Percentiles rank a stretch among this genome's conserved stretches.
Conservation (phyloP, 2,888 invertebrate genomes). For the Adineta ricciae region DNA sequence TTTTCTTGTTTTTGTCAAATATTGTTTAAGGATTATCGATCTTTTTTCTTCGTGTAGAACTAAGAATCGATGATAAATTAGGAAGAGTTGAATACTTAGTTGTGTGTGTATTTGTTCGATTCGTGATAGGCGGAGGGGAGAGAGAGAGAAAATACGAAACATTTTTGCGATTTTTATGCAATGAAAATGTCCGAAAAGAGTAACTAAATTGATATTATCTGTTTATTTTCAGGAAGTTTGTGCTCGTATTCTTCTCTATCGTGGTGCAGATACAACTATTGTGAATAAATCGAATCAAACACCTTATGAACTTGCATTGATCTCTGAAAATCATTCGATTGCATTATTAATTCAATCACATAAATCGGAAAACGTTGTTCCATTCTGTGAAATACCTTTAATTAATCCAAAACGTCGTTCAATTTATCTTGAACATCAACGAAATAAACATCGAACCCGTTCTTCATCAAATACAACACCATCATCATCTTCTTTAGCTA, state of each 20-base stretch:
- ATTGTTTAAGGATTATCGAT: constrained; percentile 17
- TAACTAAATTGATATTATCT: background rate
- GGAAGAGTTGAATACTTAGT: background rate
- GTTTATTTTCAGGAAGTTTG: constrained; percentile 46
- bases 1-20: constrained; percentile 13
- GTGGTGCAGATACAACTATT: constrained; percentile 83
- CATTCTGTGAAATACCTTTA: constrained; percentile 18
- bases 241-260: constrained; percentile 80
- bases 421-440: constrained; percentile 23
- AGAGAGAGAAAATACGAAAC: too few relatives aligned
- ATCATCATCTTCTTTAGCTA: background rate
- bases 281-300: constrained; percentile 93
- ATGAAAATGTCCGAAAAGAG: background rate
- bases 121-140: background rate
- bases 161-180: background rate
- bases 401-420: constrained; percentile 26
- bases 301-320: constrained; percentile 91
- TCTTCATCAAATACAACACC: background rate
- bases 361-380: background rate
- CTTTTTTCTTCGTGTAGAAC: background rate
- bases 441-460: background rate
- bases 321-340: constrained; percentile 84
- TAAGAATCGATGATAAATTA: background rate
- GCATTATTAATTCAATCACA: constrained; percentile 90
- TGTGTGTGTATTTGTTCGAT: background rate